Base-by-base conservation (phyloP, 2,888 invertebrate species). In the Lagria hirta region DNA sequence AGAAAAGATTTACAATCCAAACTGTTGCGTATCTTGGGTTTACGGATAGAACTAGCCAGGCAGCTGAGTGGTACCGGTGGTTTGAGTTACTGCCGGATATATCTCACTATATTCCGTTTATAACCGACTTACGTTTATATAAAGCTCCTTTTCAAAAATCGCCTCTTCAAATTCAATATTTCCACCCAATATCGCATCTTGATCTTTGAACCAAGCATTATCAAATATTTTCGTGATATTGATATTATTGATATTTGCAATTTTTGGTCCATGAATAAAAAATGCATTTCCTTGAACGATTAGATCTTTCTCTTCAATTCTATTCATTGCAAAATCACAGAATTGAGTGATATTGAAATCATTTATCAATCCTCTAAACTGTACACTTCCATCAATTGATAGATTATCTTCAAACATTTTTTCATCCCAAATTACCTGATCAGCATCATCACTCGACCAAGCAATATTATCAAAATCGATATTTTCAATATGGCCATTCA, bases 171-270 rank as follows among this genome's bases (percentile, higher is more conserved):
- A 60, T 20, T 59, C 49, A 7, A 71, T 48, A 35, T 54, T 49
- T 26, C 61, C 66, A 2, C 60, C 54, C 7, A 68, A 49, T 27
- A 61, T 51, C 1, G 61, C 52, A 11, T 62, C 48, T 37, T 65
- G 65, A 57, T 78, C 72, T 13, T 60, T 64, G 49, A 79, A 65
- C 81, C 81, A 82, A 24, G 73, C 61, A 8, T 65, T 55, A 8
- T 72, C 57, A 1, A 69, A 49, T 7, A 75, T 51, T 13, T 71
- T 40, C 2, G 62, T 38, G 12, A 77, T 42, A 23, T 65, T 52
- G 5, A 61, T 54, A 2, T 64, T 52, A 55, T 78, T 77, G 1
- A 79, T 54, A 5, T 56, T 64, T 7, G 54, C 48, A 43, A 77
- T 65, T n/a, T 34, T 42, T 6, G 78, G 78, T 16, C 75, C 68